Percentiles rank a stretch among this genome's conserved stretches.
Evolutionary conservation across 2,113 vertebrate genomes (phyloP).

Genomic region (Calidris pygmaea): DNA sequence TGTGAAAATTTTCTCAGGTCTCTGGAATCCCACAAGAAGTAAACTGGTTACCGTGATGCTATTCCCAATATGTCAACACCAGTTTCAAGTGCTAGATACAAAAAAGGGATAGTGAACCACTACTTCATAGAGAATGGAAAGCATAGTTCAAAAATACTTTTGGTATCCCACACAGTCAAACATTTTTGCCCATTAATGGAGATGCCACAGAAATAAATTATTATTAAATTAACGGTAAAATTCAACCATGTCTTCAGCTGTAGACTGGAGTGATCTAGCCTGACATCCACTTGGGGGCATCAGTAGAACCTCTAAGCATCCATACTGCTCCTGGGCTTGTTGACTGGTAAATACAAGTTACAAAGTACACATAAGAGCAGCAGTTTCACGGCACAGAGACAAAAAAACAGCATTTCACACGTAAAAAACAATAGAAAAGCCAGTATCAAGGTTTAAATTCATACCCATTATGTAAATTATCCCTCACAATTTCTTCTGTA

Average conservation of each 20-base stretch:
- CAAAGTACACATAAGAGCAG: background rate
- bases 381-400: background rate
- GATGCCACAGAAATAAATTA: background rate
- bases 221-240: background rate
- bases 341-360: background rate
- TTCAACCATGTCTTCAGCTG: background rate
- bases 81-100: background rate
- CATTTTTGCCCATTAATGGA: background rate
- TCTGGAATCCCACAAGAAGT: background rate
- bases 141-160: background rate
- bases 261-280: background rate
- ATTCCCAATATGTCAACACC: background rate
- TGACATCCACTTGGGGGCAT: constrained; percentile 39
- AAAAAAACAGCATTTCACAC: background rate
- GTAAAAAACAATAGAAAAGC: background rate
- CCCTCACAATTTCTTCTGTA: background rate
- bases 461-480: background rate
- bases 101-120: background rate
- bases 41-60: background rate
- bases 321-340: background rate
- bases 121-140: background rate
- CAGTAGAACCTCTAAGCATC: background rate
- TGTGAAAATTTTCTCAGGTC: background rate
- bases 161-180: background rate
- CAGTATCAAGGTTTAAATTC: background rate